phyloP scores from a whole-genome alignment of 2,888 invertebrate genomes.

The Lepidocyrtinus sp. region DNA sequence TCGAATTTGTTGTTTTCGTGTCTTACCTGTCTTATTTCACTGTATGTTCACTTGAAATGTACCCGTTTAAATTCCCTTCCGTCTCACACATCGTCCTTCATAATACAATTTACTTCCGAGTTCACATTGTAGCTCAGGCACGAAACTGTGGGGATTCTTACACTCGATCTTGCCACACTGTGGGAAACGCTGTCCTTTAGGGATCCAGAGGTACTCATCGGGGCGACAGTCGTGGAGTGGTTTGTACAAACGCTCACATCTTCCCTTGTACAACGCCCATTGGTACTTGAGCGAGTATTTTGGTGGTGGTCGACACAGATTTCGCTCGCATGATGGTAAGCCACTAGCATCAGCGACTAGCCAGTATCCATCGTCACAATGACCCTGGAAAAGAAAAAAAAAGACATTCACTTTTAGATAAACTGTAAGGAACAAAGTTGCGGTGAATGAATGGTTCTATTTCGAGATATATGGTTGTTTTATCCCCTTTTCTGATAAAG shows the following conservation, averaged over 20 bases:
- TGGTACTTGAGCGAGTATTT: slow-evolving; percentile 68
- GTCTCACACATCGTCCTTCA: slow-evolving; percentile 63
- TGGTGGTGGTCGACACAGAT: slow-evolving; percentile 68
- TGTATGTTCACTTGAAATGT: too few species aligned
- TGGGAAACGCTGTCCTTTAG: slow-evolving; percentile 67
- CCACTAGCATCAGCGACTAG: slow-evolving; percentile 69
- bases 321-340: slow-evolving; percentile 68
- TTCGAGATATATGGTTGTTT: not conserved
- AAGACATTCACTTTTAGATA: not conserved
- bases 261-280: slow-evolving; percentile 70
- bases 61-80: slow-evolving; percentile 68
- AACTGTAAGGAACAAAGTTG: slow-evolving; percentile 11
- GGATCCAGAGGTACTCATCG: slow-evolving; percentile 65
- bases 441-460: slow-evolving; percentile 1
- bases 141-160: slow-evolving; percentile 65
- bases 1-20: too few species aligned
- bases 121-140: slow-evolving; percentile 68
- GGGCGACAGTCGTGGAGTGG: slow-evolving; percentile 69
- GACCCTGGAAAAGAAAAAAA: slow-evolving; percentile 63
- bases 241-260: slow-evolving; percentile 66
- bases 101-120: slow-evolving; percentile 61
- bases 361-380: slow-evolving; percentile 69
- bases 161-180: slow-evolving; percentile 67
- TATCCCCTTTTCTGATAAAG: slow-evolving; percentile 46
- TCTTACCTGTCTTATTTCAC: slow-evolving; percentile 10